Base-by-base conservation (phyloP, 1,140 invertebrate genomes). In the Diorhabda sublineata region DNA sequence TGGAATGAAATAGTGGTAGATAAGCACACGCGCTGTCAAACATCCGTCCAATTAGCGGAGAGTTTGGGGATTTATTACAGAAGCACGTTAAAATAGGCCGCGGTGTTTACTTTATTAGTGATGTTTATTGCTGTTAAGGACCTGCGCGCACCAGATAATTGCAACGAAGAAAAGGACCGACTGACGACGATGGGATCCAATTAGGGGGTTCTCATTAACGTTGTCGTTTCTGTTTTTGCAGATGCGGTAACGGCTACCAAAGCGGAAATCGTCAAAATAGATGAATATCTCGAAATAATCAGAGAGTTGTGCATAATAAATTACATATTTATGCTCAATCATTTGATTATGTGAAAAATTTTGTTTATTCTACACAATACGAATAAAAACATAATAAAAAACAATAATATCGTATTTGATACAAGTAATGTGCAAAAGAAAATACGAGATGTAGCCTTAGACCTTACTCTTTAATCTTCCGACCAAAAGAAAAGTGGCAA, bases 31-130 rank as follows among this genome's bases (percentile, higher is more conserved):
- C 64, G 67, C 72, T 73, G 72, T 73, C 69, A 71, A 73, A 73
- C 72, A 73, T 73, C 72, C 71, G 68, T 73, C 72, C 72, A 73
- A 73, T 73, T 73, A 73, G 69, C 69, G 47, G 47, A 52, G 67
- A 65, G 69, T 66, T 70, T 70, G 60, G 69, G 64, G 66, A 73
- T 73, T 73, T 73, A 73, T 73, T 70, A 73, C 61, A 67, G 66
- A 68, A 64, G 65, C 66, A 70, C 68, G 67, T 70, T 73, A 73
- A 73, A 69, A 73, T 73, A 73, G 72, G 68, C 47, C 63, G 63
- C 66, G 43, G 69, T 73, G 72, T 73, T 73, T 73, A 64, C 67
- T 66, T 67, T 65, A 65, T 58, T 65, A 65, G 42, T 52, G n/a
- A 57, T 65, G 64, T 65, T 65, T 65, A 57, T 58, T 57, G 11